phyloP scores from a whole-genome alignment of 2,888 invertebrate genomes.

The Lumbricus terrestris region DNA sequence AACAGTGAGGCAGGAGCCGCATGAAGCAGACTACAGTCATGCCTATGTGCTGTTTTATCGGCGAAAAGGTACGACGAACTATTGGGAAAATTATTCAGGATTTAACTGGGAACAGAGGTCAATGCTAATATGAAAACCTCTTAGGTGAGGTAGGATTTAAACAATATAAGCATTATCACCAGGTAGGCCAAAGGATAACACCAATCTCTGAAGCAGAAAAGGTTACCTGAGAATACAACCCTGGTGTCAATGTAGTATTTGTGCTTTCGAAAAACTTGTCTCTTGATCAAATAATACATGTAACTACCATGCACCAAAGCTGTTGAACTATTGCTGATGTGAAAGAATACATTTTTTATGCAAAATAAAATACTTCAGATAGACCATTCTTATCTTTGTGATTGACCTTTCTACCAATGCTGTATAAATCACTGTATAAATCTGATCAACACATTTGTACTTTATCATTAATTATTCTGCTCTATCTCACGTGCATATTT shows the following conservation, averaged over 20 bases:
- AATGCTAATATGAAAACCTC: too few species aligned
- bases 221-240: too few species aligned
- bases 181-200: too few species aligned
- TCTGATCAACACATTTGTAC: neutral
- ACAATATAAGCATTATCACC: too few species aligned
- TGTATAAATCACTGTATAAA: neutral
- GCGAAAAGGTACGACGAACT: slow-evolving; percentile 60
- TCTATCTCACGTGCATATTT: neutral
- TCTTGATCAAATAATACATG: neutral
- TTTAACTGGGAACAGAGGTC: neutral
- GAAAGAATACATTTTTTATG: neutral
- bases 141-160: too few species aligned
- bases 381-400: neutral
- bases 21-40: slow-evolving; percentile 66
- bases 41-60: slow-evolving; percentile 70
- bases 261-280: neutral
- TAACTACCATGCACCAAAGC: neutral
- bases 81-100: neutral
- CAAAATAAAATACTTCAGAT: neutral
- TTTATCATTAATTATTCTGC: neutral
- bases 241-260: neutral
- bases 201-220: too few species aligned
- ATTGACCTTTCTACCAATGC: neutral
- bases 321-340: neutral
- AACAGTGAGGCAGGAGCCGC: slow-evolving; percentile 64